phyloP scores from a whole-genome alignment of 2,797 vertebrate species.

The Muraenolepis orangiensis region DNA sequence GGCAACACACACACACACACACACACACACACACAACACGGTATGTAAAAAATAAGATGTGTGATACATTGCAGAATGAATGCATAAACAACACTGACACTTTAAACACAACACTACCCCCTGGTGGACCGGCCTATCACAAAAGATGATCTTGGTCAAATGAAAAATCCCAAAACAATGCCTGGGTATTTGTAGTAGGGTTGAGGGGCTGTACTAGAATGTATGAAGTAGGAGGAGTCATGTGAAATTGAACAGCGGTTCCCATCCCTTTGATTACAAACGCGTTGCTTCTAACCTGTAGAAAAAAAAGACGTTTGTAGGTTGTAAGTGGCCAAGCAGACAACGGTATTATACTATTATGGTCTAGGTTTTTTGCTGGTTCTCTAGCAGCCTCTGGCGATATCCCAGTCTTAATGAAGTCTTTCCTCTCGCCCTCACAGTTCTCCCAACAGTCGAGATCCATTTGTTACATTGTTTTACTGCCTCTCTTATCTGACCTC shows the following conservation, averaged over 20 bases:
- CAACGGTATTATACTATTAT: conserved; percentile 20
- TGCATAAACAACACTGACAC: conserved; percentile 3
- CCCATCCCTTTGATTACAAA: conserved; percentile 1
- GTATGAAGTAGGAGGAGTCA: too few species aligned
- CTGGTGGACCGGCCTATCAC: conserved; percentile 47
- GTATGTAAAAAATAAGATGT: neutral
- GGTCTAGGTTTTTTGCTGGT: conserved; percentile 20
- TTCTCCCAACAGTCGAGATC: conserved; percentile 16
- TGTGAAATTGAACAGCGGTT: conserved; percentile 7
- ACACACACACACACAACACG: neutral
- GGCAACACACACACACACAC: neutral
- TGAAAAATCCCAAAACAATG: neutral
- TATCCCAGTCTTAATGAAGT: conserved; percentile 25
- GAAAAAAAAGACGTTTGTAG: too few species aligned
- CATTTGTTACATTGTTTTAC: conserved; percentile 57
- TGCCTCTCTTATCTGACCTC: conserved; percentile 59
- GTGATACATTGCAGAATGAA: neutral
- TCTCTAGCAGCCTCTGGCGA: conserved; percentile 3
- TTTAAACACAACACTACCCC: conserved; percentile 60
- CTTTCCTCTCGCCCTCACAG: conserved; percentile 33
- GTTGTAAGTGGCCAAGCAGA: conserved; percentile 7
- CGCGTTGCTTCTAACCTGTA: neutral
- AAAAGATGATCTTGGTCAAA: neutral
- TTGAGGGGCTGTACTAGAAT: neutral
- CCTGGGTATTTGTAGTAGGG: neutral